Conservation (phyloP, 2,113 vertebrate species). For the Salminus brasiliensis region DNA sequence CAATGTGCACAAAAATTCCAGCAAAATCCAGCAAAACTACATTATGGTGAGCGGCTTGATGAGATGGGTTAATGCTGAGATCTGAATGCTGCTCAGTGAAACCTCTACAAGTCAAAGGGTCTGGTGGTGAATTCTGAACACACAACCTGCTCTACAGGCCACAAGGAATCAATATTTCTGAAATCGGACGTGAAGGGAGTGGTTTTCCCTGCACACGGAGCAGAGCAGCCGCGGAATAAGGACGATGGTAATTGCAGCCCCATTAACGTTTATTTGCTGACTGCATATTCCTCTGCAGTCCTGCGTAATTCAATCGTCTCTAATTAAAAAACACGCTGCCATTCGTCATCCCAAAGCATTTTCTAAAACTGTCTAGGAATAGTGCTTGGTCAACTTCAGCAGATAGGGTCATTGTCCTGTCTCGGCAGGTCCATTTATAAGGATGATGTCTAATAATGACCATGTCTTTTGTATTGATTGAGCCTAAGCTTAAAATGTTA, state of each 20-base stretch:
- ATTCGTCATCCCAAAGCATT: not conserved
- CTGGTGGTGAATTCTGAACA: conserved; percentile 1
- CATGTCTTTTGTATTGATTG: too few relatives aligned
- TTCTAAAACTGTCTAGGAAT: not conserved
- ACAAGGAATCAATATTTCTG: conserved; percentile 34
- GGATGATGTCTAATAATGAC: not conserved
- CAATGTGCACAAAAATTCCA: too few relatives aligned
- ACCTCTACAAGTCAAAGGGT: not conserved
- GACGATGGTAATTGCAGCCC: not conserved
- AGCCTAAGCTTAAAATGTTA: too few relatives aligned
- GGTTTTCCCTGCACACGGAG: not conserved
- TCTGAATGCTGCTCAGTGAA: not conserved
- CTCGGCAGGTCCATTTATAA: too few relatives aligned
- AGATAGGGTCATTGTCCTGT: not conserved
- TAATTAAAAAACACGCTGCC: not conserved
- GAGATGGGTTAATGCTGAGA: not conserved
- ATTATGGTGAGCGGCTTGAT: too few relatives aligned
- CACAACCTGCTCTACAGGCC: not conserved
- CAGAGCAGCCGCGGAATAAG: conserved; percentile 6
- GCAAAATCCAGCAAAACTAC: too few relatives aligned
- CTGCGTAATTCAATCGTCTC: not conserved
- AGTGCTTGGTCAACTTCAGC: not conserved
- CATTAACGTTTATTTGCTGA: conserved; percentile 29
- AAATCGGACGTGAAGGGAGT: not conserved
- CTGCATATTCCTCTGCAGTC: not conserved